Evolutionary conservation across 2,113 vertebrate species (phyloP).

Genomic region (Aegotheles bennettii): DNA sequence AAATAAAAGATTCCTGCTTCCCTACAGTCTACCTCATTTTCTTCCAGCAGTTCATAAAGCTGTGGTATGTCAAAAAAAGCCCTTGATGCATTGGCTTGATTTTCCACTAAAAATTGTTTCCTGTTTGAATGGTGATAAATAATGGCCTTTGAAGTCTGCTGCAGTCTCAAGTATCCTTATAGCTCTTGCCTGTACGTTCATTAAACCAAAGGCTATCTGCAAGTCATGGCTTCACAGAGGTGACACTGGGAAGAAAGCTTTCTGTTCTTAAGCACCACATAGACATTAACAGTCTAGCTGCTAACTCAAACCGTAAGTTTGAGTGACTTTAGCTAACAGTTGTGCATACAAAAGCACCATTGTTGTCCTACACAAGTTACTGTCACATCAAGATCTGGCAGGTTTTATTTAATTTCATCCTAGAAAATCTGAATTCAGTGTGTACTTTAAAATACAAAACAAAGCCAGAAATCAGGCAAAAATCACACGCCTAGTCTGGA

Average conservation of each 20-base stretch:
- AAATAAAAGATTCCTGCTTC: slow-evolving; percentile 13
- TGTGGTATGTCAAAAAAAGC: background rate
- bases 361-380: background rate
- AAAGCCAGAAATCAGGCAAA: background rate
- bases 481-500: background rate
- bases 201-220: background rate
- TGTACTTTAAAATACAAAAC: background rate
- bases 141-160: slow-evolving; percentile 24
- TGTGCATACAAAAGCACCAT: background rate
- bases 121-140: slow-evolving; percentile 41
- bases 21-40: slow-evolving; percentile 12
- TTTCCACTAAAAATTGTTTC: slow-evolving; percentile 54
- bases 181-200: background rate
- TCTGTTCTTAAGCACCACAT: background rate
- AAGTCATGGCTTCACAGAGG: background rate
- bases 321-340: background rate
- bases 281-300: background rate
- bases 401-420: background rate
- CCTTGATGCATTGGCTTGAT: slow-evolving; percentile 46
- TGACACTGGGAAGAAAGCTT: background rate
- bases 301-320: background rate
- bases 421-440: background rate
- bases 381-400: background rate
- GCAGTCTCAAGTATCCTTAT: background rate
- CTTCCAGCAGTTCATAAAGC: slow-evolving; percentile 51